phyloP scores from a whole-genome alignment of 2,113 vertebrate species.

The Bos javanicus region DNA sequence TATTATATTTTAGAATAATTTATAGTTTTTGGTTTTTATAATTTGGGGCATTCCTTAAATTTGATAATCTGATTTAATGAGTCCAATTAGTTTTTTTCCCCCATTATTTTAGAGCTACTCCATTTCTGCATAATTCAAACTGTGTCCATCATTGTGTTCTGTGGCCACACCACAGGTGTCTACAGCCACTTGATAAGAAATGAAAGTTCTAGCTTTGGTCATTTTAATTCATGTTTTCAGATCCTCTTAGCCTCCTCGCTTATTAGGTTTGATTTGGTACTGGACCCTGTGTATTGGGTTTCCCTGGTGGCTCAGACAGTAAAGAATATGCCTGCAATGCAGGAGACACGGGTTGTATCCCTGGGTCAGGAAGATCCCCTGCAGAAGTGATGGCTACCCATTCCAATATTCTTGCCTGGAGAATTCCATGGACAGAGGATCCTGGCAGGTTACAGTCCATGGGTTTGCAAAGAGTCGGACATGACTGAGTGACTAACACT shows the following conservation, averaged over 20 bases:
- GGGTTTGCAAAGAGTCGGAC: not conserved
- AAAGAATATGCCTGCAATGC: not conserved
- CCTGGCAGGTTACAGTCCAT: not conserved
- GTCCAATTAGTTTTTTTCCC: too few relatives aligned
- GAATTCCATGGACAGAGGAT: not conserved
- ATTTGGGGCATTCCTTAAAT: not conserved
- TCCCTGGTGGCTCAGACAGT: not conserved
- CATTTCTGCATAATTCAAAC: not conserved
- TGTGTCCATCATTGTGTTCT: not conserved
- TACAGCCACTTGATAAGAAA: not conserved
- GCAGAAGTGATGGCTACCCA: not conserved
- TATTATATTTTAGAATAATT: not conserved
- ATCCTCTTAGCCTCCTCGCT: not conserved
- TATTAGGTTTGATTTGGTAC: not conserved
- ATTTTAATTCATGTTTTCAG: not conserved
- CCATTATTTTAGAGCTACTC: not conserved
- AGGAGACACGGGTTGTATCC: not conserved
- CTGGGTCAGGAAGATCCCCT: not conserved
- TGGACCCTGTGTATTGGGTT: not conserved
- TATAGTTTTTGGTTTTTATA: not conserved
- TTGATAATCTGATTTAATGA: not conserved
- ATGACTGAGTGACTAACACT: not conserved
- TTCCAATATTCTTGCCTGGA: not conserved
- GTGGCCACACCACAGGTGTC: not conserved
- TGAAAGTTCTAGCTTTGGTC: not conserved